Base-by-base conservation (phyloP, 2,797 vertebrate genomes). In the Pipistrellus kuhlii region DNA sequence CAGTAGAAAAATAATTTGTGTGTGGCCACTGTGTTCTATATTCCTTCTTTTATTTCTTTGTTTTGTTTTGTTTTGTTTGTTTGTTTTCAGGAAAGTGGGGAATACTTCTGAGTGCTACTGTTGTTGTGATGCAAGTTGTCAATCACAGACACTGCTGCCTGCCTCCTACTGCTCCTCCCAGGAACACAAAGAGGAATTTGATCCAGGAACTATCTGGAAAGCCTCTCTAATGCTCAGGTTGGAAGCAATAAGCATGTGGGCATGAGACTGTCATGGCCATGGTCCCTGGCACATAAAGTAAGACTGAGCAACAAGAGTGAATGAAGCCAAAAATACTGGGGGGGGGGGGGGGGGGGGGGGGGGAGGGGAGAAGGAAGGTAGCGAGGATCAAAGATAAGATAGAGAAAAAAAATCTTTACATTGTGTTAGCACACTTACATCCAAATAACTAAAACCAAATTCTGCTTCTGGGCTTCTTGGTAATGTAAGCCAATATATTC, bases 401-500 rank as follows among this genome's bases (percentile, higher is more conserved):
- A 32, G 46, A 64, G 46, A 10, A 17, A 20, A 53, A 53, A 90
- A 78, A 32, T 5, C 8, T 85, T 73, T 46, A 68, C 25, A 83
- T 62, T 83, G 77, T 55, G 13, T 80, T 82, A 88, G 23, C 35
- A 82, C 21, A 90, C 4, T 72, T 72, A 55, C 8, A 91, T 68
- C 17, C 44, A 57, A 88, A 72, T 30, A 90, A 48, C 27, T 55
- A 73, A 92, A 92, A 30, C 21, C 48, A 77, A 91, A 84, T 13
- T n/a, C 53, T 93, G 44, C 46, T 90, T 21, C 55, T 89, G 11
- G 68, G 7, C 30, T 86, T 86, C 41, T 78, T 73, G 53, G 44
- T 85, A 84, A 93, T 62, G 32, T 85, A 95, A 95, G 21, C 11
- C 35, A 89, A 62, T 81, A 91, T 71, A 46, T 55, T 91, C 35